Evolutionary conservation across 2,888 invertebrate species (phyloP), one percentile per base, ranked within the genome.

Genomic region (Ochlodes sylvanus): DNA sequence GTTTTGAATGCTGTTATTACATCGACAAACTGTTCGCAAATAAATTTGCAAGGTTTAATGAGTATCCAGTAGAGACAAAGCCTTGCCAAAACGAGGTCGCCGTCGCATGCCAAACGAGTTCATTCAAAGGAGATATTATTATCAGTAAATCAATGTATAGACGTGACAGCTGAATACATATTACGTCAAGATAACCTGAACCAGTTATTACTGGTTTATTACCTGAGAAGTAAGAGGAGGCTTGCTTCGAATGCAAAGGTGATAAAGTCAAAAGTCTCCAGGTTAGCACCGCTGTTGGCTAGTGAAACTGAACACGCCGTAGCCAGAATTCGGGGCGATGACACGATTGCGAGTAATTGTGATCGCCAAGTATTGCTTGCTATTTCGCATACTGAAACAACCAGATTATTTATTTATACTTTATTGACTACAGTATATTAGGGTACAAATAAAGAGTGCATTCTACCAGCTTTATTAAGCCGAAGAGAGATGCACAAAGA

Each of bases 351-450:
- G 47, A 74, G 81, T 27, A 92, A 76, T 69, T 79, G 71, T 1
- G 89, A 81, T 1, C 93, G 86, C 92, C 91, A 92, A 67, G 71
- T 71, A 71, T 91, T 92, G 71, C 92, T 92, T 34, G 92, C 83
- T 65, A 93, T 85, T 78, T 93, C 93, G 70, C 88, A 88, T 58
- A 86, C 93, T 93, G 80, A 63, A 56, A 50, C 50, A 58, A 14
- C 9, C 50, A 58, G 9, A 38, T 27, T 27, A 27, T 27, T 27
- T 27, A 27, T 27, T 27, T 27, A 5, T 4, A 27, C 2, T 4
- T 27, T 27, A 27, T 5, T 27, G 27, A 27, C 5, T 5, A 27
- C 27, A 27, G 27, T 27, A 27, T 27, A 27, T 27, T 2, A 27
- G 5, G 27, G 27, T 27, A 27, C 27, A 27, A 27, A 27, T 27